Conservation (phyloP, 2,113 vertebrate genomes). For the Stictonetta naevosa region DNA sequence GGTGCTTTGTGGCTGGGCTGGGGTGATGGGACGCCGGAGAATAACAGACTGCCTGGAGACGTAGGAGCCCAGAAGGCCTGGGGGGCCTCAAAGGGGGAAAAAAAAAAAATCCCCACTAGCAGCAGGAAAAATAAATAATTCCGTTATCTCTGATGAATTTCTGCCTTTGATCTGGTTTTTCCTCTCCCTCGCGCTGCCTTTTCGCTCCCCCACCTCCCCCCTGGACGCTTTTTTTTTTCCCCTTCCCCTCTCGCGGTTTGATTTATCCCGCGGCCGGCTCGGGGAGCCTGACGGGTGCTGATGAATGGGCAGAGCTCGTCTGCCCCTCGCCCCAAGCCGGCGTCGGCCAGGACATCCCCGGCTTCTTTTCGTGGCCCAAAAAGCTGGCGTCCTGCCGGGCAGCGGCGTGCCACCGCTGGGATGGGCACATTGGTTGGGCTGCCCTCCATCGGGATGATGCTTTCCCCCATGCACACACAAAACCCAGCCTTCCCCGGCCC, state of each 20-base stretch:
- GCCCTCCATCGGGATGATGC: background rate
- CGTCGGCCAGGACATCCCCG: conserved; percentile 17
- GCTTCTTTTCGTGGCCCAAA: background rate
- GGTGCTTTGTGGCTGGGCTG: conserved; percentile 67
- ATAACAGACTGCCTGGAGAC: conserved; percentile 76
- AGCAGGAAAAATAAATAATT: conserved; percentile 87
- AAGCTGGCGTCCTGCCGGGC: background rate
- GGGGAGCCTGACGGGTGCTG: conserved; percentile 69
- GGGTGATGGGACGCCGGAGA: conserved; percentile 67
- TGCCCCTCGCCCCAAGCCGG: conserved; percentile 34
- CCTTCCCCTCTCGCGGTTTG: conserved; percentile 53
- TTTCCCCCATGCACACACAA: background rate
- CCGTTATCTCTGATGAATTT: conserved; percentile 85
- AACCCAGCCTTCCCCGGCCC: background rate
- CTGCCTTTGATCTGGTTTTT: conserved; percentile 81
- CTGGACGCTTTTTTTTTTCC: conserved; percentile 27
- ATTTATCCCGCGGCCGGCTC: conserved; percentile 70
- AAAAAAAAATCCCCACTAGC: conserved; percentile 59
- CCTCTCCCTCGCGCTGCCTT: conserved; percentile 53
- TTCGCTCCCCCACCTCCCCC: background rate
- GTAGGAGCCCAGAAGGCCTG: conserved; percentile 70
- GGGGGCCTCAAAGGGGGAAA: conserved; percentile 74
- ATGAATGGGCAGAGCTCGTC: conserved; percentile 72
- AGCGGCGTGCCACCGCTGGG: accelerated
- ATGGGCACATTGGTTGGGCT: background rate